These are phyloP conservation scores for Sebastes nivosus DNA, from an alignment of 2,797 vertebrate species.

Conservation along the genomic window DNA sequence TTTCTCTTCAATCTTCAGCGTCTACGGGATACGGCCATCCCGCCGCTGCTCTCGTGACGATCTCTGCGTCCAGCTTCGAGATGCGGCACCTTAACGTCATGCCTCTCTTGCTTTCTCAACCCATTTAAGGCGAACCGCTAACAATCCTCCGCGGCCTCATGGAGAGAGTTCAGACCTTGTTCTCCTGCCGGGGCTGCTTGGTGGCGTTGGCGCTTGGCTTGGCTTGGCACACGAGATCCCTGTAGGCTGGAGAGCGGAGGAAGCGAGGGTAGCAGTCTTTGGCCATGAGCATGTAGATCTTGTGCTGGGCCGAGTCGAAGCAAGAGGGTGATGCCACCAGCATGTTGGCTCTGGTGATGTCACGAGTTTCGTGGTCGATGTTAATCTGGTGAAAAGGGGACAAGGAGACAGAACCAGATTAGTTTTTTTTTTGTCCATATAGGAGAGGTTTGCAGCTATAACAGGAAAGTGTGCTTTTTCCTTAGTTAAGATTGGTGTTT, in stretches of 20 bases:
- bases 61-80: slow-evolving; percentile 1
- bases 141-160: background rate
- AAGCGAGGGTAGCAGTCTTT: slow-evolving; percentile 87
- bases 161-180: slow-evolving; percentile 53
- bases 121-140: slow-evolving; percentile 19
- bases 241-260: slow-evolving; percentile 78
- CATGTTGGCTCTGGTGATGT: slow-evolving; percentile 84
- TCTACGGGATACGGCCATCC: background rate
- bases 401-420: background rate
- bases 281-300: slow-evolving; percentile 86
- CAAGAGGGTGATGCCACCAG: slow-evolving; percentile 62
- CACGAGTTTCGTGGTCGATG: slow-evolving; percentile 85
- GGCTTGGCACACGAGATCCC: slow-evolving; percentile 74
- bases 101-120: slow-evolving; percentile 25
- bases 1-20: background rate
- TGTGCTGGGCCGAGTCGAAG: slow-evolving; percentile 82
- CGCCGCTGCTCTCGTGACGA: background rate
- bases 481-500: background rate
- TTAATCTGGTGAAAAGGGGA: slow-evolving; percentile 72
- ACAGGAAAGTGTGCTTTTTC: background rate
- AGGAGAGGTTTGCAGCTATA: background rate
- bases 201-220: slow-evolving; percentile 46
- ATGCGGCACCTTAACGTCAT: slow-evolving; percentile 11
- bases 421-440: background rate
- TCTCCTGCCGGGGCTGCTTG: slow-evolving; percentile 35